Evolutionary conservation across 2,888 invertebrate genomes (phyloP).

Genomic region (Diadegma fenestrale): DNA sequence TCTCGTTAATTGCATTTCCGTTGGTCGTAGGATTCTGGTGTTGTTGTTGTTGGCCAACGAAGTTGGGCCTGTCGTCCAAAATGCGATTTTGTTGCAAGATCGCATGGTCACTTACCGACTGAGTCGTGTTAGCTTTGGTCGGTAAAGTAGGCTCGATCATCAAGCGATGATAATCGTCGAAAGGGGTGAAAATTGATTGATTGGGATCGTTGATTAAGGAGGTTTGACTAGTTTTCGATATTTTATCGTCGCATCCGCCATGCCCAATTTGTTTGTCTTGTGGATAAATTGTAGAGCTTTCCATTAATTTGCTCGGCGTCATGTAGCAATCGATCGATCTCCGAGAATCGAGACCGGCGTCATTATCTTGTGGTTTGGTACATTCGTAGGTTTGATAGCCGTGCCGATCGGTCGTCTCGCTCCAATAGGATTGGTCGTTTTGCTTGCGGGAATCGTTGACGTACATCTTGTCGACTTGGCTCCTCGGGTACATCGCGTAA

Average conservation of each 20-base stretch:
- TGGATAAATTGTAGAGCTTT: constrained; percentile 25
- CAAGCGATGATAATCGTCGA: constrained; percentile 75
- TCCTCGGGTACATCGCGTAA: constrained; percentile 48
- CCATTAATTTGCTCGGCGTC: constrained; percentile 30
- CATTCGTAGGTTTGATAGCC: constrained; percentile 74
- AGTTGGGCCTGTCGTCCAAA: constrained; percentile 76
- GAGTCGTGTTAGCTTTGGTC: constrained; percentile 52
- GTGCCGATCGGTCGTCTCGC: constrained; percentile 64
- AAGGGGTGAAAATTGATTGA: constrained; percentile 68
- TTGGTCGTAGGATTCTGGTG: constrained; percentile 56
- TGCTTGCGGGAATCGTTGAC: constrained; percentile 67
- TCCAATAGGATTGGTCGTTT: constrained; percentile 75
- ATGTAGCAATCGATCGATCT: constrained; percentile 53
- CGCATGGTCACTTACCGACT: constrained; percentile 59
- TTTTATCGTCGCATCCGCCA: constrained; percentile 71
- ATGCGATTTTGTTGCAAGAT: constrained; percentile 70
- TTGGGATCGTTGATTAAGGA: constrained; percentile 71
- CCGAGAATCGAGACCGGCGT: constrained; percentile 35
- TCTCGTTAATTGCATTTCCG: constrained; percentile 60
- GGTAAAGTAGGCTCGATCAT: constrained; percentile 65
- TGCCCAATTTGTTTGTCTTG: constrained; percentile 32
- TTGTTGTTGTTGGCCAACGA: constrained; percentile 71
- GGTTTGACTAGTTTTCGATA: constrained; percentile 76
- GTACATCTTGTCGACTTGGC: constrained; percentile 22
- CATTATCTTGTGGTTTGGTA: constrained; percentile 70